Base-by-base conservation (phyloP, 1,140 invertebrate species). In the Drosophila kepulauana region DNA sequence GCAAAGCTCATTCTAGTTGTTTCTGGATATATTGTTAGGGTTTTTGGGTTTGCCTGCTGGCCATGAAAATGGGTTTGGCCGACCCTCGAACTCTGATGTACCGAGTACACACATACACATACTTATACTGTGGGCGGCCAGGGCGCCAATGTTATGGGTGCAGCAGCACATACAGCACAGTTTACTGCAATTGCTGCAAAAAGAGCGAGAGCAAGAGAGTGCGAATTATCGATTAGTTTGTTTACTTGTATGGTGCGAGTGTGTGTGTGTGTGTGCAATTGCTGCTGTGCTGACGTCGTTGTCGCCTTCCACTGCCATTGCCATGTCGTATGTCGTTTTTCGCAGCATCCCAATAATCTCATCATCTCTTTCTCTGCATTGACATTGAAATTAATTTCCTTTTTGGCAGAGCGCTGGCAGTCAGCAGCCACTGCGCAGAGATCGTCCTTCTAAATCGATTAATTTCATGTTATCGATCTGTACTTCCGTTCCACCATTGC, bases 211-310 rank as follows among this genome's bases (percentile, higher is more conserved):
- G 72, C 43, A 56, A 58, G 59, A 71, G 69, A 63, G 64, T 75
- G 59, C 48, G 58, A 72, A 77, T 79, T 79, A 79, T 79, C 78
- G 78, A 79, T 79, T 79, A 67, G 78, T 79, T 79, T 79, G 69
- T 78, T 73, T 77, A 73, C 63, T 61, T 67, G 48, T 51, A 25
- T 74, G 48, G 30, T 33, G 41, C 54, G 45, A 16, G 15, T 41
- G 48, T 13, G 8, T 52, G 20, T 64, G 38, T 33, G 41, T 33
- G 38, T 45, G 41, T 61, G 45, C 65, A 41, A 52, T 48, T 75
- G 54, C 28, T 56, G 61, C 54, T 74, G 67, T 58, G 59, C 15
- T 65, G 67, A 65, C 69, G 72, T 66, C 41, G 67, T 43, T 33
- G 30, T 1, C 30, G 30, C 30, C 35, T 30, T 16, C 59, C 58